phyloP scores from a whole-genome alignment of 37 sponge, comb jelly and placozoan genomes.

The Aplysina aerophoba region DNA sequence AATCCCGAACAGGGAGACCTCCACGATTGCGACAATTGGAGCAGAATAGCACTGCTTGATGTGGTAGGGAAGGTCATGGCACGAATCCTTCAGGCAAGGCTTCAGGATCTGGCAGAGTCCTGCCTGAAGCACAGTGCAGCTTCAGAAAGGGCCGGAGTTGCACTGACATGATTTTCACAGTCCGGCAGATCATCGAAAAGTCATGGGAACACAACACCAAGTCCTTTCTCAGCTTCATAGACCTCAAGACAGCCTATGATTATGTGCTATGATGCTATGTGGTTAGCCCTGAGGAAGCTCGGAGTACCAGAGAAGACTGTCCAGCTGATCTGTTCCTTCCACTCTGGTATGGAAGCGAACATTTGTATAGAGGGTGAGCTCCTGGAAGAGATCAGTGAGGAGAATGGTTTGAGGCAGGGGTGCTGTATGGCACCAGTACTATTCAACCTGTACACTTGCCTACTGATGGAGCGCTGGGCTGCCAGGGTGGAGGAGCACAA shows the following conservation, averaged over 20 bases:
- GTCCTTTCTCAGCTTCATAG: background rate
- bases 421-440: background rate
- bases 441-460: background rate
- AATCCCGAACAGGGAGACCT: background rate
- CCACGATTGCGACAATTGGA: background rate
- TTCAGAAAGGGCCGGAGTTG: background rate
- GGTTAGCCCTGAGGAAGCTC: background rate
- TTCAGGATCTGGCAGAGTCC: background rate
- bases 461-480: background rate
- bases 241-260: background rate
- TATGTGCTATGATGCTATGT: background rate
- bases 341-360: background rate
- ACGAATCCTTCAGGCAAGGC: background rate
- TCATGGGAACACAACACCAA: background rate
- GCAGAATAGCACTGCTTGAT: background rate
- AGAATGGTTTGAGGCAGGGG: background rate
- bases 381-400: background rate
- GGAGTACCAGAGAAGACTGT: background rate
- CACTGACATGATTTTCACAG: background rate
- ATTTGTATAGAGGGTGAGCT: background rate
- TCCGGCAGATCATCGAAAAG: background rate
- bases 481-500: background rate
- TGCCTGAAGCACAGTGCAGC: background rate
- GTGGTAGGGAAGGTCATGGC: slow-evolving; percentile 3
- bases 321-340: background rate